Percentiles rank a stretch among this genome's conserved stretches.
Evolutionary conservation across 2,888 invertebrate genomes (phyloP).

Genomic region (Rutpela maculata): DNA sequence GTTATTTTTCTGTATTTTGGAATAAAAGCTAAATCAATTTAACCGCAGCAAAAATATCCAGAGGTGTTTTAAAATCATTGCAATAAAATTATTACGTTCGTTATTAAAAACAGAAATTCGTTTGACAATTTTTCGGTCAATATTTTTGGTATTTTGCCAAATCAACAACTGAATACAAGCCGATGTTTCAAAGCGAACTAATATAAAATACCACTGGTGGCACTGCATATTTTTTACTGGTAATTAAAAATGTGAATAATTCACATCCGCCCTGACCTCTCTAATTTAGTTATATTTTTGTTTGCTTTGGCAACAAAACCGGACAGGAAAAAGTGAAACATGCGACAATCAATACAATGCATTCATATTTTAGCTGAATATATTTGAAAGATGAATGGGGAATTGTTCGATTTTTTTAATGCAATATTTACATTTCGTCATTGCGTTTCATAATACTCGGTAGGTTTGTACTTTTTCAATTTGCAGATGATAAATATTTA

Average conservation of each 20-base stretch:
- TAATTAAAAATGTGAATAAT: conserved; percentile 2
- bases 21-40: no score
- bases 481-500: neutral
- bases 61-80: no score
- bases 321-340: neutral
- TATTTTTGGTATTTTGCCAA: neutral
- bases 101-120: no score
- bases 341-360: neutral
- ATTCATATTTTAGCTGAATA: neutral
- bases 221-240: neutral
- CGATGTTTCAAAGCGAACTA: neutral
- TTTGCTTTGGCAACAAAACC: neutral
- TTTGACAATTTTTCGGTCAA: neutral
- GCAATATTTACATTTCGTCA: conserved; percentile 7
- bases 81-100: no score
- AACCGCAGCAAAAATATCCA: no score
- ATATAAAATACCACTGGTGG: neutral
- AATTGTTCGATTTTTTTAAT: neutral
- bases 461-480: neutral
- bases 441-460: neutral
- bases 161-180: neutral
- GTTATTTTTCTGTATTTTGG: no score
- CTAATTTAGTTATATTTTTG: conserved; percentile 7
- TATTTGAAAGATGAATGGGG: neutral
- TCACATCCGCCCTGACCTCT: neutral